Conservation (phyloP, 2,113 vertebrate species). For the Cariama cristata region DNA sequence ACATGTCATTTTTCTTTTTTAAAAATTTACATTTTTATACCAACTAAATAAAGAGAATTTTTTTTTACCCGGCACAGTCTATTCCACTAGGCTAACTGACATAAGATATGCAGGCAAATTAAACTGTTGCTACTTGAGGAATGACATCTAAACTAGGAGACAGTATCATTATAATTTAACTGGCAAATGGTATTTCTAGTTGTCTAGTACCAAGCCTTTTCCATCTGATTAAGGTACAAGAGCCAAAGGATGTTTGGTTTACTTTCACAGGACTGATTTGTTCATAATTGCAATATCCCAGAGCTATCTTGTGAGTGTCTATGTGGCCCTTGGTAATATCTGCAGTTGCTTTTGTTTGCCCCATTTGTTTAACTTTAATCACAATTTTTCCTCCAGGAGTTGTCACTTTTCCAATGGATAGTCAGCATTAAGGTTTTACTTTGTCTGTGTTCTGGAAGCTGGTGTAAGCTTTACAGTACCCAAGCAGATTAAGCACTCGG, state of each 20-base stretch:
- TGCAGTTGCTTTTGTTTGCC: not conserved
- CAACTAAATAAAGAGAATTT: not conserved
- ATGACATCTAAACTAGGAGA: not conserved
- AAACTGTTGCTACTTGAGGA: not conserved
- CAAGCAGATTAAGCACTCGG: not conserved
- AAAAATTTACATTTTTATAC: not conserved
- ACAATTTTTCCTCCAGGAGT: not conserved
- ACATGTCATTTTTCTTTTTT: not conserved
- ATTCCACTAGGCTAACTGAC: not conserved
- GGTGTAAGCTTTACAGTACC: not conserved
- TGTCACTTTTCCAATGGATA: conserved; percentile 3
- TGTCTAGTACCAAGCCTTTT: not conserved
- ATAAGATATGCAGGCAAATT: not conserved
- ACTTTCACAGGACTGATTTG: not conserved
- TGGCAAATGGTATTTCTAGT: not conserved
- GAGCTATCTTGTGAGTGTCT: not conserved
- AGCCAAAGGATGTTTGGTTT: not conserved
- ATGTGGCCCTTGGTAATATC: not conserved
- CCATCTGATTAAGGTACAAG: not conserved
- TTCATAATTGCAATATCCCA: not conserved
- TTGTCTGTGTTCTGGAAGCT: not conserved
- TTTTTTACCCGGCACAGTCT: not conserved
- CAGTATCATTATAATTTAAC: not conserved
- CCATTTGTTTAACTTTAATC: conserved; percentile 1
- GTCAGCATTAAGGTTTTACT: not conserved